Conservation (phyloP, 2,888 invertebrate species). For the Lasioglossum malachurum region DNA sequence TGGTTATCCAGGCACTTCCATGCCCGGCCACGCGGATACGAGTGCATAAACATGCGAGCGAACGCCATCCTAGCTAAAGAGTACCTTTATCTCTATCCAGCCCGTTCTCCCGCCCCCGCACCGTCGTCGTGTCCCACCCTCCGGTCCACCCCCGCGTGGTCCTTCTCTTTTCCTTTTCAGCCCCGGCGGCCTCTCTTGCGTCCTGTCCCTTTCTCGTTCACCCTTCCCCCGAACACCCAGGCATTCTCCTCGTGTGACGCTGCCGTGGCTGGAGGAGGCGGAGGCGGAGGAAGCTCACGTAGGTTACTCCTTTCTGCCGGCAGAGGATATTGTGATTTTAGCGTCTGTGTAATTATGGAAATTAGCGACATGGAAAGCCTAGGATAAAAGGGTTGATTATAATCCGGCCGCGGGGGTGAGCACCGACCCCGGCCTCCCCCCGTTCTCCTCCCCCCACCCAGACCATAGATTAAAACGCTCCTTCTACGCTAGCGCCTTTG, state of each 20-base stretch:
- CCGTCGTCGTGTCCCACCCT: conserved; percentile 21
- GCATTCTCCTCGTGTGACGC: conserved; percentile 75
- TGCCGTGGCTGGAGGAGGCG: conserved; percentile 59
- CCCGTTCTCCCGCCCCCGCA: conserved; percentile 74
- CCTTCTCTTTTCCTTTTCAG: conserved; percentile 60
- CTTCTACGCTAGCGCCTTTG: conserved; percentile 83
- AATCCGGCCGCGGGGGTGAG: conserved; percentile 82
- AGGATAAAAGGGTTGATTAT: conserved; percentile 85
- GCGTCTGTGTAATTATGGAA: conserved; percentile 85
- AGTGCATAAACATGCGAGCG: conserved; percentile 84
- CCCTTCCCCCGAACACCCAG: conserved; percentile 62
- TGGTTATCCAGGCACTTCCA: conserved; percentile 85
- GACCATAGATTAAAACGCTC: conserved; percentile 84
- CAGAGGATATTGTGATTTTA: conserved; percentile 85
- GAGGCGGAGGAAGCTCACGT: conserved; percentile 77
- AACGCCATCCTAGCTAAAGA: conserved; percentile 82
- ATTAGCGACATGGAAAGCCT: conserved; percentile 85
- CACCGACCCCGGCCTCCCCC: conserved; percentile 66
- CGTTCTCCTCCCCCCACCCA: conserved; percentile 71
- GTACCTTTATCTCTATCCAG: conserved; percentile 84
- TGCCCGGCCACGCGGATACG: conserved; percentile 84
- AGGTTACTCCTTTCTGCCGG: conserved; percentile 83
- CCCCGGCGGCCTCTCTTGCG: conserved; percentile 47
- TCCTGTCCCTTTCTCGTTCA: conserved; percentile 52
- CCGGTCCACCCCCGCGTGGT: background rate